A percentile compares a stretch with the other conserved stretches of the same genome.
Conservation (phyloP, 2,888 invertebrate genomes). For the Andrena fulva region DNA sequence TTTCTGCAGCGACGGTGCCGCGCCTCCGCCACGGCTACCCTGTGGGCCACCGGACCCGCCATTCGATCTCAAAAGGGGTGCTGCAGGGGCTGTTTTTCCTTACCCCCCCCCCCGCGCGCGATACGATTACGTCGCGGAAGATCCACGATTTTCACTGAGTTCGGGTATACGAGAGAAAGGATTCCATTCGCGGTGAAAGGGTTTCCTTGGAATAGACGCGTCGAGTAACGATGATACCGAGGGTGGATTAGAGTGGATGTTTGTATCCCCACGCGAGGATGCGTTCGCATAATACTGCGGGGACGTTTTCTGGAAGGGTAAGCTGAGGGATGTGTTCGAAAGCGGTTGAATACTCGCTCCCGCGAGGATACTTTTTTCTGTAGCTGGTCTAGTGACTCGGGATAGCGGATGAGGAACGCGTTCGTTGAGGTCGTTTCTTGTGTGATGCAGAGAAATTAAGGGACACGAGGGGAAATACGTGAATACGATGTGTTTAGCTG, state of each 20-base stretch:
- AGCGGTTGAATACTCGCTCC: not conserved
- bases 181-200: constrained; percentile 64
- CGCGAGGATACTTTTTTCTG: not conserved
- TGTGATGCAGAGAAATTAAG: not conserved
- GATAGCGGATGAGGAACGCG: not conserved
- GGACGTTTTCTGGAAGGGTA: constrained; percentile 25
- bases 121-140: constrained; percentile 74
- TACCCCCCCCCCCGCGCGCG: constrained; percentile 14
- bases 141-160: constrained; percentile 28
- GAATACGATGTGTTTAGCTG: not conserved
- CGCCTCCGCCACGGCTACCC: constrained; percentile 49
- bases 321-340: constrained; percentile 36
- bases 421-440: not conserved
- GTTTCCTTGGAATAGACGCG: constrained; percentile 50
- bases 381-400: not conserved
- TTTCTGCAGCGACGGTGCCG: constrained; percentile 59
- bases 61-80: constrained; percentile 67
- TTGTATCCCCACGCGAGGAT: constrained; percentile 35
- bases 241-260: constrained; percentile 49
- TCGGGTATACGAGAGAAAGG: constrained; percentile 39
- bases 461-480: not conserved
- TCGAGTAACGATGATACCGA: constrained; percentile 34
- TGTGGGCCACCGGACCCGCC: constrained; percentile 24
- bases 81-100: constrained; percentile 47
- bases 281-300: constrained; percentile 10